These are phyloP conservation scores for Linepithema humile DNA, from an alignment of 1,140 invertebrate species.

Conservation along the genomic window DNA sequence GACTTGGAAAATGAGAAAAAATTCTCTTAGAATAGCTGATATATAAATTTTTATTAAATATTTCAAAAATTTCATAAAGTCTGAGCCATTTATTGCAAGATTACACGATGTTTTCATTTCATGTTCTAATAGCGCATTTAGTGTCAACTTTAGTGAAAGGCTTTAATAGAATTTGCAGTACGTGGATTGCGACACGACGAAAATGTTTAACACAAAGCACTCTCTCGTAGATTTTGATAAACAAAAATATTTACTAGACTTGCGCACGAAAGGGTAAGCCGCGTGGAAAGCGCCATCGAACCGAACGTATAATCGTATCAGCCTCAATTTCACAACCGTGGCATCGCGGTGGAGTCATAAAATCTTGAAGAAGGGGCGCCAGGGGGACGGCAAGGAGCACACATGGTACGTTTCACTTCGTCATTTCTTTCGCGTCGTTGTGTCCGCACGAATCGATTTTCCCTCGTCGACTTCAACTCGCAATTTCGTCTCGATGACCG, in stretches of 20 bases:
- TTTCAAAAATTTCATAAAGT: background rate
- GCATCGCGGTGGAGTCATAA: conserved; percentile 5
- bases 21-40: background rate
- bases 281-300: conserved; percentile 1
- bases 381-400: background rate
- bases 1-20: background rate
- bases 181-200: background rate
- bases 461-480: conserved; percentile 49
- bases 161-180: conserved; percentile 11
- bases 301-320: conserved; percentile 26
- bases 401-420: conserved; percentile 56
- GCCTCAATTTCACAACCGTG: conserved; percentile 38
- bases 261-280: background rate
- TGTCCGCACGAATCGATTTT: conserved; percentile 66
- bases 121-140: background rate
- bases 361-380: background rate
- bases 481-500: conserved; percentile 22
- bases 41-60: background rate
- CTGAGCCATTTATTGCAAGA: background rate
- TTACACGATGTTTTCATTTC: background rate
- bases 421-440: conserved; percentile 68
- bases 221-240: background rate
- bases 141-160: background rate
- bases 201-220: background rate
- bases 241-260: background rate